Percentiles rank a stretch among this genome's conserved stretches.
These are phyloP conservation scores for Tinamus guttatus DNA, from an alignment of 2,113 vertebrate species.

Conservation along the genomic window DNA sequence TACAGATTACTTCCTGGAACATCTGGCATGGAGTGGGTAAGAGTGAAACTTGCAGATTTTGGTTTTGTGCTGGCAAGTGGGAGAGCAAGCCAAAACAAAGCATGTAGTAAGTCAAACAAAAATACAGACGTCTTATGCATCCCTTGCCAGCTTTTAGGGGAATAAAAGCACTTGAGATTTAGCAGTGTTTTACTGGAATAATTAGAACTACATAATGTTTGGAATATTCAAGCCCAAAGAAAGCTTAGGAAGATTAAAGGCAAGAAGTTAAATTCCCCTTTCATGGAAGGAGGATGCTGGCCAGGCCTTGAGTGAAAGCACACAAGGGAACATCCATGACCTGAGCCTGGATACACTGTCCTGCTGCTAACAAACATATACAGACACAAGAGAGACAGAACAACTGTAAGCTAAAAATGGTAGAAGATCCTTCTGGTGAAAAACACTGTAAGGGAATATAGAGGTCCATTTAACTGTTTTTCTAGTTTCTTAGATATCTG, in stretches of 20 bases:
- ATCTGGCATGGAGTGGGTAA: conserved; percentile 29
- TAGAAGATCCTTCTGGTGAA: neutral
- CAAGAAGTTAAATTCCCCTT: neutral
- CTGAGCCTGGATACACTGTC: neutral
- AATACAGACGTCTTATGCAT: conserved; percentile 34
- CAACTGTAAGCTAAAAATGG: neutral
- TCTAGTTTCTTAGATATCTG: neutral
- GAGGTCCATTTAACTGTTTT: neutral
- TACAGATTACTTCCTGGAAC: conserved; percentile 57
- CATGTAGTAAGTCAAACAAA: conserved; percentile 44
- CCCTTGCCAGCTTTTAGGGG: conserved; percentile 39
- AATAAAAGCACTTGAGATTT: conserved; percentile 54
- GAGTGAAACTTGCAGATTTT: conserved; percentile 34
- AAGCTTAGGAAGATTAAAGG: conserved; percentile 43
- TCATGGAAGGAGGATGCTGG: conserved; percentile 4
- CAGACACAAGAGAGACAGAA: neutral
- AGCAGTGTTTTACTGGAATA: conserved; percentile 10
- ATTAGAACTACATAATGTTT: conserved; percentile 44
- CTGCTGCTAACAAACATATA: neutral
- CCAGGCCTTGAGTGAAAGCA: neutral
- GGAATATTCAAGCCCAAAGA: conserved; percentile 17
- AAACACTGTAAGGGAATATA: neutral
- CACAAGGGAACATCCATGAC: neutral
- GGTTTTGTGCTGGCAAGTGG: conserved; percentile 33
- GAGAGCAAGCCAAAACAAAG: conserved; percentile 51